Evolutionary conservation across 23 tunicate genomes (phyloP).

Genomic region (Trididemnum clinides): DNA sequence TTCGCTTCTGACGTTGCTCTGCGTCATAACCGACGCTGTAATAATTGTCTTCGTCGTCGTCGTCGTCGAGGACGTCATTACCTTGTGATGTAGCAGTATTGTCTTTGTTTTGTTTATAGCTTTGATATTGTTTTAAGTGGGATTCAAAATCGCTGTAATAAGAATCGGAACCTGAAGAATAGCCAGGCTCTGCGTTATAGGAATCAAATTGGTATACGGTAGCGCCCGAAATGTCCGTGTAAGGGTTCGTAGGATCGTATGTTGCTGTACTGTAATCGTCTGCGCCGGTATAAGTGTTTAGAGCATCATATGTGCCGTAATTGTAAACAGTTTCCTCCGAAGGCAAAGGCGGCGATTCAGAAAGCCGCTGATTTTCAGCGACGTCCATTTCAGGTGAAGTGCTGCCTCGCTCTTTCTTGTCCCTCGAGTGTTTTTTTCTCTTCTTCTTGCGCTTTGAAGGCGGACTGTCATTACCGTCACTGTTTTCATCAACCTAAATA

Average conservation of each 20-base stretch:
- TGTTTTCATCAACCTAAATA: slow-evolving; percentile 46
- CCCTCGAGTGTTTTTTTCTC: slow-evolving; percentile 70
- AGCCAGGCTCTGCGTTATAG: slow-evolving; percentile 39
- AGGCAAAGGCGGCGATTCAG: slow-evolving; percentile 61
- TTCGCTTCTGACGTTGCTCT: slow-evolving; percentile 10
- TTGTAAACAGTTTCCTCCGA: slow-evolving; percentile 44
- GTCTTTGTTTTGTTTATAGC: slow-evolving; percentile 57
- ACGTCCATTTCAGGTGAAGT: slow-evolving; percentile 52
- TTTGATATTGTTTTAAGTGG: slow-evolving; percentile 79
- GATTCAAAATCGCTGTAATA: slow-evolving; percentile 86
- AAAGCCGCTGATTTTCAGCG: not conserved
- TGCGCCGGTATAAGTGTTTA: slow-evolving; percentile 1
- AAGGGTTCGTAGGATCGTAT: slow-evolving; percentile 11
- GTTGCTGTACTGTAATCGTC: not conserved
- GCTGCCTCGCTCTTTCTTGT: slow-evolving; percentile 58
- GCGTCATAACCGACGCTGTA: slow-evolving; percentile 56
- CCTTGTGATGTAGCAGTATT: not conserved
- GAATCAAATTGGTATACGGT: slow-evolving; percentile 10
- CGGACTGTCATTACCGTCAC: slow-evolving; percentile 66
- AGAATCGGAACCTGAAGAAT: slow-evolving; percentile 69
- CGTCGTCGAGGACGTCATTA: slow-evolving; percentile 25
- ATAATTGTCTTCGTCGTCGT: slow-evolving; percentile 52
- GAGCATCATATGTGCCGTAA: slow-evolving; percentile 32
- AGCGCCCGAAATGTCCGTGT: not conserved
- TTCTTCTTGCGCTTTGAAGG: slow-evolving; percentile 62